Evolutionary conservation across 1,140 invertebrate genomes (phyloP), one percentile per base, ranked within the genome.

Genomic region (Orchesella cincta): DNA sequence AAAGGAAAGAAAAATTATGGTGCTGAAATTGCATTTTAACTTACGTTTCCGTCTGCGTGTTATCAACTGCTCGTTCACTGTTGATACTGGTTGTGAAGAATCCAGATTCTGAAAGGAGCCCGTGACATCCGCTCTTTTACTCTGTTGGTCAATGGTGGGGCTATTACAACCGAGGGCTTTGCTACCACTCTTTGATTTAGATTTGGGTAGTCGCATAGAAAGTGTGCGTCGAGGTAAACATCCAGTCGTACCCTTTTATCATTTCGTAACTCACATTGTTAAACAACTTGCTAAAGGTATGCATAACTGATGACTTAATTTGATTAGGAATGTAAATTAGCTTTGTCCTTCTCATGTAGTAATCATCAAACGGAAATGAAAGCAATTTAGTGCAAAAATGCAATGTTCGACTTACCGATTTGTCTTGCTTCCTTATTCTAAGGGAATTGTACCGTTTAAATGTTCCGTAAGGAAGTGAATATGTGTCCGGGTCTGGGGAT

Each of bases 31-130:
- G 23, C 12, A 31, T 12, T 67, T 67, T 33, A 67, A 67, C 62
- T 67, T 67, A 67, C 62, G 62, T 33, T 67, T 67, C 62, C 62
- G 62, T 67, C 62, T 29, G 14, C 62, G 62, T 67, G 62, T 18
- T 67, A 67, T 31, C 31, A 67, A 33, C 31, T 67, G 23, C 31
- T 67, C 62, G 33, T 67, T 67, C 31, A 67, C 62, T 31, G 62
- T 14, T 29, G 26, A 31, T 16, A n/a, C n/a, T n/a, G 28, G 31
- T n/a, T 67, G 62, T 31, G 62, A 67, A 67, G 31, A 8, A 29
- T 67, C 62, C 62, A 67, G 62, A 67, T 67, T 67, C 31, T 67
- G 62, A 67, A 67, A 67, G 12, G 62, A 67, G 31, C n/a, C 62
- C 8, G 62, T 67, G 28, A 67, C 62, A 33, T 67, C 62, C 62